These are phyloP conservation scores for Camarhynchus parvulus DNA, from an alignment of 2,113 vertebrate species.

Conservation along the genomic window DNA sequence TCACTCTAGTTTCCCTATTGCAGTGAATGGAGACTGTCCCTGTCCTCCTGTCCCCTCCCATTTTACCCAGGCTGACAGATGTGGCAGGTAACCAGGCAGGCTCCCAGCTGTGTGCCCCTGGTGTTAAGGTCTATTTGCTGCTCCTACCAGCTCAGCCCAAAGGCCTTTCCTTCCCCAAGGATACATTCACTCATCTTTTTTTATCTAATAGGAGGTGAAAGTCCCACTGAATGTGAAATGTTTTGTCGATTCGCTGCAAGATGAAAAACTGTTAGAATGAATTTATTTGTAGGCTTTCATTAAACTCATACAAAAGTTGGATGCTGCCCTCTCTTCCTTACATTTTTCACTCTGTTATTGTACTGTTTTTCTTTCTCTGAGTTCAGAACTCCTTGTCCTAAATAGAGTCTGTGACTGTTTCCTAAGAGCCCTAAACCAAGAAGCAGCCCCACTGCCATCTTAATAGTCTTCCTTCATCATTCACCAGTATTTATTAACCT, in stretches of 20 bases:
- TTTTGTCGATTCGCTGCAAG: not conserved
- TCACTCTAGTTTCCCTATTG: not conserved
- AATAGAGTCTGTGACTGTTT: not conserved
- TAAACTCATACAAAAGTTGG: not conserved
- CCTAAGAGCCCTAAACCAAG: not conserved
- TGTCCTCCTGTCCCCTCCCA: not conserved
- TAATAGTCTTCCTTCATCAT: not conserved
- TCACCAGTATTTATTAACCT: not conserved
- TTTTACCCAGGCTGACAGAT: not conserved
- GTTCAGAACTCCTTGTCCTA: not conserved
- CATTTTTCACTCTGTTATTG: not conserved
- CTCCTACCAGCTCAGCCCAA: not conserved
- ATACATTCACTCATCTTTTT: not conserved
- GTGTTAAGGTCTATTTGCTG: fast-evolving
- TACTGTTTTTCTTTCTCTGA: not conserved
- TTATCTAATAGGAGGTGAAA: not conserved
- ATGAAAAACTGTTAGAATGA: not conserved
- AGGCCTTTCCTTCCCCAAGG: not conserved
- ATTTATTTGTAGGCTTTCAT: not conserved
- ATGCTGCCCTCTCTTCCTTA: not conserved
- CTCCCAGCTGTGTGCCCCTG: not conserved
- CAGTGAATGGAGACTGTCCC: not conserved
- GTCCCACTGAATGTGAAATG: not conserved
- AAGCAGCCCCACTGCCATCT: not conserved
- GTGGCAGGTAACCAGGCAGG: fast-evolving